Evolutionary conservation across 2,113 vertebrate genomes (phyloP), one percentile per base, ranked within the genome.

Genomic region (Oncorhynchus mykiss): DNA sequence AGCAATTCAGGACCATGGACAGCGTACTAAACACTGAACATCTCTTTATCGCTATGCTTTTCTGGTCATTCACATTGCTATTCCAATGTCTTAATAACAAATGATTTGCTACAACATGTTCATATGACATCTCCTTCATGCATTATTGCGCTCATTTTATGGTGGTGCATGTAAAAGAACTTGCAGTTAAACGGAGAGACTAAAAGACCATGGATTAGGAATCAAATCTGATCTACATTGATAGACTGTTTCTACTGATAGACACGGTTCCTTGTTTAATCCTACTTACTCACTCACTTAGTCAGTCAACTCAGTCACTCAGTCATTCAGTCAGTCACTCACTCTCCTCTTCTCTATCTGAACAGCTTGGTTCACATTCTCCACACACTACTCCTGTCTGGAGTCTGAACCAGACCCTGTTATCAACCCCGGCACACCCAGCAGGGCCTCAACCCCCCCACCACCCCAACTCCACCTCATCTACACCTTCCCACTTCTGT

Each of bases 231-330:
- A 54, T 54, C 51, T 54, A 54, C 51, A 54, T 16, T 54, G 51
- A 54, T 54, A 54, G 51, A 54, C 51, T 54, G 51, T 54, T 54
- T 54, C 51, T 54, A 54, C 14, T 16, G 51, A 18, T 54, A 54
- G 51, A 54, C 51, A 54, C 16, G 16, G 51, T 54, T 54, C 51
- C 51, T 18, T 54, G 12, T 54, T 18, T 4, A 54, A 54, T 18
- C 51, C 51, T 54, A 5, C 1, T 51, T 51, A 51, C 65, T 71
- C 29, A 59, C 49, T 82, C 80, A 82, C 64, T 31, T n/a, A 27
- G 81, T 54, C 25, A 39, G 39, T 34, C 77, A 73, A 81, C 59
- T 82, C 49, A 4, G 65, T 71, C 45, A 16, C 27, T 57, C 68
- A 34, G 67, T 57, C 75, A 78, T 67, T 29, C 18, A 29, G 81